Conservation (phyloP, 1,140 invertebrate genomes). For the Bactericera cockerelli region DNA sequence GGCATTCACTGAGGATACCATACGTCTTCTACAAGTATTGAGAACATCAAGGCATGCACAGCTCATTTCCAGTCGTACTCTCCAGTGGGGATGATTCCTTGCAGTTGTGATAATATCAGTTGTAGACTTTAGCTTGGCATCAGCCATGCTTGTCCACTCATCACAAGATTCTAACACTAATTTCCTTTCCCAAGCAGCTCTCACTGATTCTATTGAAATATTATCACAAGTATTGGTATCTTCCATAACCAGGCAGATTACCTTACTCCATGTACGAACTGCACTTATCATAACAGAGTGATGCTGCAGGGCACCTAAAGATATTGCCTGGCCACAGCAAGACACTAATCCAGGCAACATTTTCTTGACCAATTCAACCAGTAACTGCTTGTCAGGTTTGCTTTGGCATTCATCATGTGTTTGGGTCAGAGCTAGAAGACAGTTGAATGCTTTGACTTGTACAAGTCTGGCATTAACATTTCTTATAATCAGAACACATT, state of each 20-base stretch:
- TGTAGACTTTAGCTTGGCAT: constrained; percentile 6
- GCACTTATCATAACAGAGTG: constrained; percentile 14
- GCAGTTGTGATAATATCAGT: constrained; percentile 3
- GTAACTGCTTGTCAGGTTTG: constrained; percentile 16
- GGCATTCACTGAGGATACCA: constrained; percentile 15
- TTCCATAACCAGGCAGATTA: constrained; percentile 12
- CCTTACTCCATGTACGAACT: constrained; percentile 11
- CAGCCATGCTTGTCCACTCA: constrained; percentile 10
- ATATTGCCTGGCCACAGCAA: constrained; percentile 26
- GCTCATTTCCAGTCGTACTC: constrained; percentile 11
- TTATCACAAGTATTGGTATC: constrained; percentile 5
- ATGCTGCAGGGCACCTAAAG: constrained; percentile 10
- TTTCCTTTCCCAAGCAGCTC: background rate
- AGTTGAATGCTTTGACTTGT: background rate
- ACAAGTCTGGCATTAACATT: background rate
- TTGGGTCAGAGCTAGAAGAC: background rate
- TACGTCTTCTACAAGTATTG: constrained; percentile 14
- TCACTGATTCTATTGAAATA: constrained; percentile 2
- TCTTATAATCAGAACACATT: constrained; percentile 1
- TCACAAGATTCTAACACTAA: background rate
- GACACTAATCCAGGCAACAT: constrained; percentile 44
- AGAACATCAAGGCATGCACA: constrained; percentile 8
- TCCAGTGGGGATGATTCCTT: constrained; percentile 14
- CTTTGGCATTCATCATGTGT: constrained; percentile 6
- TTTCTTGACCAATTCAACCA: constrained; percentile 39